Conservation (phyloP, 2,888 invertebrate species). For the Thysanoteuthis rhombus region DNA sequence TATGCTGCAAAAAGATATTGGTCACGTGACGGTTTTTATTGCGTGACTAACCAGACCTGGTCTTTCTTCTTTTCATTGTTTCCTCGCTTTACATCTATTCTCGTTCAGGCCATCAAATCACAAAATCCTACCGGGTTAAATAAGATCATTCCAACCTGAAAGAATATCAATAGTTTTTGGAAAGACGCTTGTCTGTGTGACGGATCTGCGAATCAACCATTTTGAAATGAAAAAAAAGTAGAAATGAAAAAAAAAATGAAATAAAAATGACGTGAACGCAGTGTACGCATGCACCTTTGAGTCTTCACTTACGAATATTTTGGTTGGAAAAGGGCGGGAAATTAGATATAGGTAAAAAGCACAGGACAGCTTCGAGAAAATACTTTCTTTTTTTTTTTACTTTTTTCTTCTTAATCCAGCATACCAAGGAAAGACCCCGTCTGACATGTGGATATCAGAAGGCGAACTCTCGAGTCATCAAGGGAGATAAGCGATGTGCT, state of each 20-base stretch:
- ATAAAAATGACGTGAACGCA: not conserved
- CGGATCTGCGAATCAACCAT: not conserved
- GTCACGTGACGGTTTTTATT: too few relatives aligned
- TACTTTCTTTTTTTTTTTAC: not conserved
- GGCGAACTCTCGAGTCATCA: conserved; percentile 12
- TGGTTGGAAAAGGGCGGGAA: not conserved
- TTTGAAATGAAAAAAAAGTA: not conserved
- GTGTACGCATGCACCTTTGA: not conserved
- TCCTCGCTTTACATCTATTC: not conserved
- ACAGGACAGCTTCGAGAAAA: not conserved
- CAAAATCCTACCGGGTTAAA: not conserved
- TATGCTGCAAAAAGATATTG: too few relatives aligned
- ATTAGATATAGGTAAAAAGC: not conserved
- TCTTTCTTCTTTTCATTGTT: not conserved
- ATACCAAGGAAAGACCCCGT: not conserved
- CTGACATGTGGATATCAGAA: conserved; percentile 12
- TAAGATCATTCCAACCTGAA: not conserved
- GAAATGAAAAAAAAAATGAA: not conserved
- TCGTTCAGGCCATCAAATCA: not conserved
- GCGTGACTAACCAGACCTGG: not conserved
- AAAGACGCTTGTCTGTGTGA: not conserved
- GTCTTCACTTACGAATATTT: not conserved
- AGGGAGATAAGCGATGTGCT: conserved; percentile 12
- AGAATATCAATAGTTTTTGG: not conserved
- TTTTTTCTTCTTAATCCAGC: not conserved